Conservation (phyloP, 2,888 invertebrate species). For the Polietes domitor region DNA sequence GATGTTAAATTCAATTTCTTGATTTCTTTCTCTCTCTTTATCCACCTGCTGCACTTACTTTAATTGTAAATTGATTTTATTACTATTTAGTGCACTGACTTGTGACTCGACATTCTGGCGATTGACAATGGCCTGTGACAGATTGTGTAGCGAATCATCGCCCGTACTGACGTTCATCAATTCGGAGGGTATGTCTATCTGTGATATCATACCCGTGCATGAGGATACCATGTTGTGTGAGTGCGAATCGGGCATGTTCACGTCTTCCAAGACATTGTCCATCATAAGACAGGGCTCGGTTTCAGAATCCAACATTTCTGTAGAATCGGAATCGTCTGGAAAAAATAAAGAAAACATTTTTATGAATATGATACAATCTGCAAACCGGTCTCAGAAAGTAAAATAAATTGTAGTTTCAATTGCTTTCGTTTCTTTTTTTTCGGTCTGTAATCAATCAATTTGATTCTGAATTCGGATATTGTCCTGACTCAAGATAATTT, state of each 20-base stretch:
- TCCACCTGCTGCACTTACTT: conserved; percentile 71
- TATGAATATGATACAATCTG: too few species aligned
- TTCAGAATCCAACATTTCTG: conserved; percentile 89
- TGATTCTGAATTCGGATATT: too few species aligned
- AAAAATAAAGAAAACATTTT: neutral
- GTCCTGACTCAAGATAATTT: too few species aligned
- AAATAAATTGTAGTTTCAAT: too few species aligned
- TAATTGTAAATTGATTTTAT: conserved; percentile 81
- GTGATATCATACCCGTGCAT: conserved; percentile 82
- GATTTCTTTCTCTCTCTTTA: too few species aligned
- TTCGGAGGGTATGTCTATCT: conserved; percentile 81
- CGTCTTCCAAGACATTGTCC: conserved; percentile 88
- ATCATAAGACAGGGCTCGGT: conserved; percentile 92
- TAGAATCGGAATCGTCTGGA: conserved; percentile 87
- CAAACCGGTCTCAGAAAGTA: too few species aligned
- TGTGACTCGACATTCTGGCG: conserved; percentile 86
- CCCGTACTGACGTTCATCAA: conserved; percentile 73
- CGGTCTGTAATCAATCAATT: too few species aligned
- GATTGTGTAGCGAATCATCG: conserved; percentile 88
- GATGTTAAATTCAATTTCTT: neutral
- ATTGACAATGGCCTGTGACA: conserved; percentile 89
- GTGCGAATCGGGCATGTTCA: conserved; percentile 85
- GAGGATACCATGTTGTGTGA: conserved; percentile 87
- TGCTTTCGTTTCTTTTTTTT: too few species aligned
- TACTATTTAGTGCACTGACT: conserved; percentile 74